Base-by-base conservation (phyloP, 2,888 invertebrate species). In the Venustoraphidia nigricollis region DNA sequence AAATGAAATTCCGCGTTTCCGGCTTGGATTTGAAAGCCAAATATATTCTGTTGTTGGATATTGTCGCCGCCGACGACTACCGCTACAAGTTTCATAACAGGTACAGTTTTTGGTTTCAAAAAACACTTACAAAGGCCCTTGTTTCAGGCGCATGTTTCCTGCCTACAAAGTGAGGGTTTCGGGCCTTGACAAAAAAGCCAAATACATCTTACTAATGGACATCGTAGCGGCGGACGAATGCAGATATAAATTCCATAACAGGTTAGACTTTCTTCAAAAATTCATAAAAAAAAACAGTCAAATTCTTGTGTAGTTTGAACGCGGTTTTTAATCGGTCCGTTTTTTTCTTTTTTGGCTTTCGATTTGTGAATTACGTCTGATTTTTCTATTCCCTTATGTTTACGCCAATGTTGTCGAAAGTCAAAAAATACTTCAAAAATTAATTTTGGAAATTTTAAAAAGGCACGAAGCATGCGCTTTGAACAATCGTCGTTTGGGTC, bases 21-120 rank as follows among this genome's bases (percentile, higher is more conserved):
- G 97, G 97, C 61, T 76, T 98, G 75, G 96, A 98, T 78, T 88
- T 94, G 69, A 92, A 95, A 75, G 91, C 95, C 66, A 98, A 98
- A 76, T 97, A 98, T 81, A 95, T 96, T 70, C 80, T 97, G 54
- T 81, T 98, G 62, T 80, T 97, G 85, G 97, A 98, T 79, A 94
- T 97, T 70, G 94, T 96, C 60, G 94, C 96, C 44, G 94, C 96
- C 55, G 97, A 98, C 72, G 96, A 97, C 78, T 95, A 94, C 79
- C 80, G 92, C 75, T 92, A 92, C 79, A 93, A 93, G 75, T 93
- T 92, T 76, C 92, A 92, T 75, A 92, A 92, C 83, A 91, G 91
- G 90, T 84, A 68, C 66, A 64, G 27, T 27, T 27, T 27, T 27
- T 27, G 27, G 3, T 27, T 27, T 1, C 3, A 27, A 27, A 27